These are phyloP conservation scores for Trachelus tabidus DNA, from an alignment of 2,888 invertebrate genomes.

Conservation along the genomic window DNA sequence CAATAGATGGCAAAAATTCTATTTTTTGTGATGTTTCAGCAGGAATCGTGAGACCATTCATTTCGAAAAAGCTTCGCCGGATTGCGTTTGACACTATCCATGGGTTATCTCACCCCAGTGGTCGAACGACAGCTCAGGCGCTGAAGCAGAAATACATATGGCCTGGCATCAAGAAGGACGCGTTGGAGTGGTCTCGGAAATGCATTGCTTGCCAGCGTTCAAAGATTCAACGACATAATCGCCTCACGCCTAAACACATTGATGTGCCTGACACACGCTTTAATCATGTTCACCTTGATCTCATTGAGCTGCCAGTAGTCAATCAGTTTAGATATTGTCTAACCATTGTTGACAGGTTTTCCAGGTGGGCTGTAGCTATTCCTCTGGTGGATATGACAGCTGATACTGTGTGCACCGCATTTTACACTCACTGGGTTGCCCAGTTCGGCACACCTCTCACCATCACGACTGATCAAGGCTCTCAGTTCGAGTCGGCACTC, in stretches of 20 bases:
- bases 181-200: conserved; percentile 18
- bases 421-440: conserved; percentile 45
- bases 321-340: conserved; percentile 47
- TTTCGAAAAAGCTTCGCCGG: conserved; percentile 25
- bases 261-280: conserved; percentile 7
- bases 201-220: conserved; percentile 25
- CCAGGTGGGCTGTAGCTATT: conserved; percentile 50
- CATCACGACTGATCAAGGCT: conserved; percentile 51
- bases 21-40: conserved; percentile 29
- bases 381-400: conserved; percentile 49
- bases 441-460: conserved; percentile 47
- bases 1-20: too few species aligned
- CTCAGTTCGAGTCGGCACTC: conserved; percentile 43
- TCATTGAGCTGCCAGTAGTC: conserved; percentile 28
- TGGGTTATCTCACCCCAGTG: conserved; percentile 26
- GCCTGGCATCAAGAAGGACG: conserved; percentile 27
- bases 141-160: conserved; percentile 27
- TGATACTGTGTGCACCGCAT: conserved; percentile 41
- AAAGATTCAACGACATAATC: conserved; percentile 19
- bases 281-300: conserved; percentile 19
- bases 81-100: conserved; percentile 27
- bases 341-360: conserved; percentile 51
- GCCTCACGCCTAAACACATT: not conserved
- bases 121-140: conserved; percentile 17
- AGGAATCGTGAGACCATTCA: conserved; percentile 26